Base-by-base conservation (phyloP, 2,888 invertebrate species). In the Augochlorella aurata region DNA sequence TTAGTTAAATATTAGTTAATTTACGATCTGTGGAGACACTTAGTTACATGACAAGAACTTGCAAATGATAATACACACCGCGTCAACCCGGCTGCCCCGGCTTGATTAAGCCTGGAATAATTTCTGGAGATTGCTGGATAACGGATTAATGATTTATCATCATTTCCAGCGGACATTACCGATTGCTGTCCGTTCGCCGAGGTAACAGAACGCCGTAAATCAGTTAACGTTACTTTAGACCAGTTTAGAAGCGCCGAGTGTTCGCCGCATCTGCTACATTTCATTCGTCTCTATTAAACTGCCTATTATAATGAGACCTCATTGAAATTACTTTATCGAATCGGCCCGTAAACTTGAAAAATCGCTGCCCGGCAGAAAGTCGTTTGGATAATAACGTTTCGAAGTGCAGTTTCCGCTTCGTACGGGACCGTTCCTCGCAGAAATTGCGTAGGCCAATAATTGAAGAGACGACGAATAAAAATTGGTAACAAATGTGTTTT, bases 111-210 rank as follows among this genome's bases (percentile, higher is more conserved):
- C 72, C 66, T 66, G 67, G 24, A 70, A 78, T 72, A 61, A 71
- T 83, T 83, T 75, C 44, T 65, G 21, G 38, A 66, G 21, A 68
- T 84, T 73, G 70, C 75, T 47, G 75, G 24, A 75, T 79, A 86
- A 84, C 77, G 74, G 58, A 21, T 74, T 69, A 74, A 82, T 82
- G 84, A 86, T 86, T 84, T 84, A 86, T 84, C 70, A 63, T 76
- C 67, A 10, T 72, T 16, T 44, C 50, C 67, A 75, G 77, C 58
- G 63, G 52, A 10, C 63, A 67, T 69, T 72, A 69, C 79, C 76
- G 73, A 71, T 54, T 58, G 79, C 52, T 49, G 63, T 85, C 49
- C 71, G 45, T 49, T 63, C 49, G 66, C 58, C 21, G 12, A 50
- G 72, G 66, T 71, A 63, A 77, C 50, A 24, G 24, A 50, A 61